Base-by-base conservation (phyloP, 2,888 invertebrate species). In the Abscondita cerata region DNA sequence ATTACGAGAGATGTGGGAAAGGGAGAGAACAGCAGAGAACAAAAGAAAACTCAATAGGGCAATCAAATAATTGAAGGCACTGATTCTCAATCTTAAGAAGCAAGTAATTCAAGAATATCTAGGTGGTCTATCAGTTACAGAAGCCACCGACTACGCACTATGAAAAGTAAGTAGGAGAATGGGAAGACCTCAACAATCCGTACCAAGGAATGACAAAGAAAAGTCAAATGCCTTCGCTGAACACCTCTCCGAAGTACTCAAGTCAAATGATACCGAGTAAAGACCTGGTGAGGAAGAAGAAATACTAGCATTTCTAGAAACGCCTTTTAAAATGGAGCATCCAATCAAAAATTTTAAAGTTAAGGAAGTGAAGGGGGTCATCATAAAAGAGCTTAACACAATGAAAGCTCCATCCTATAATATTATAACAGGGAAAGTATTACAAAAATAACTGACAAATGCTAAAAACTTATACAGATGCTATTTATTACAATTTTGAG, bases 1-100 rank as follows among this genome's bases (percentile, higher is more conserved):
- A 47, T 12, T 47, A 20, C 18, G 47, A 5, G 11, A 47, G 18
- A 4, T 20, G 13, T 47, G 47, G 47, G 25, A n/a, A 47, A 47
- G 47, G 18, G n/a, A 5, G 20, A 47, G 20, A 47, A 47, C 47
- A 3, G 31, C 47, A 19, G 47, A 47, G 2, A 47, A 11, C 20
- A 47, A 47, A 47, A 47, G 25, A 25, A 47, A 47, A 47, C 31
- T 47, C 16, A 44, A 31, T 31, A 31, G 31, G 31, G 31, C 31
- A 31, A 31, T 31, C 31, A 31, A 31, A 31, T 4, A 31, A 31
- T 31, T 31, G 31, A 31, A 31, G 31, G 31, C 31, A 31, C 9
- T 31, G 31, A 4, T 31, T 6, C 31, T 31, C 31, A 31, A 31
- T 31, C 31, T 31, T 31, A 31, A 31, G 31, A 31, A 31, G 4